Evolutionary conservation across 2,797 vertebrate genomes (phyloP).

Genomic region (Anguilla anguilla): DNA sequence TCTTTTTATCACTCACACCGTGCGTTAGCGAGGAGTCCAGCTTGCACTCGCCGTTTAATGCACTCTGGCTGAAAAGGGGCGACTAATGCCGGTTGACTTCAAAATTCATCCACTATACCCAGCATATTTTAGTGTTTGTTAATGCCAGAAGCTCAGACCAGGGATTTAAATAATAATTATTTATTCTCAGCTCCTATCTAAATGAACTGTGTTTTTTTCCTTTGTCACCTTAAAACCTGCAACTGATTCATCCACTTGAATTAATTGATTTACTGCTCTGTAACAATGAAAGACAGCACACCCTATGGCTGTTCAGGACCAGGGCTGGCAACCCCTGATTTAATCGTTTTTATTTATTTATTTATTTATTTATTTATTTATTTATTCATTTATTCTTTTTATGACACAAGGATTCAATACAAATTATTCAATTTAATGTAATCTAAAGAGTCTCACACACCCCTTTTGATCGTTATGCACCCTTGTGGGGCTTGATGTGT

Average conservation of each 20-base stretch:
- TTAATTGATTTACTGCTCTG: not conserved
- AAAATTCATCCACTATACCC: slow-evolving; percentile 62
- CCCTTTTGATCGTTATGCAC: not conserved
- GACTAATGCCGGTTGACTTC: slow-evolving; percentile 64
- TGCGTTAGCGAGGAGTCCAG: slow-evolving; percentile 76
- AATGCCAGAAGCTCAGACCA: not conserved
- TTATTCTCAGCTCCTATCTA: not conserved
- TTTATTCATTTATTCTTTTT: not conserved
- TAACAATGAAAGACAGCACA: not conserved
- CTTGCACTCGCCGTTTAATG: slow-evolving; percentile 16
- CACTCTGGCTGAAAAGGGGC: slow-evolving; percentile 55
- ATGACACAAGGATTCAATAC: not conserved
- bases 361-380: no score
- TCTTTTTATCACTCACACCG: slow-evolving; percentile 77
- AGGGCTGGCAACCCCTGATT: not conserved
- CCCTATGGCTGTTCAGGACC: not conserved
- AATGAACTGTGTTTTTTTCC: not conserved
- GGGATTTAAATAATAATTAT: not conserved
- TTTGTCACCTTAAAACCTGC: slow-evolving; percentile 3
- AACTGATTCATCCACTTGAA: not conserved
- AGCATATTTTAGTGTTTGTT: slow-evolving; percentile 56
- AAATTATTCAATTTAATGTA: not conserved
- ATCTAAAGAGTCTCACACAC: not conserved
- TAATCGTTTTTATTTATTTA: not conserved
- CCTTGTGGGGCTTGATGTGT: not conserved